A percentile compares a stretch with the other conserved stretches of the same genome.
Evolutionary conservation across 1,140 invertebrate species (phyloP).

Genomic region (Holcopasites calliopsidis): DNA sequence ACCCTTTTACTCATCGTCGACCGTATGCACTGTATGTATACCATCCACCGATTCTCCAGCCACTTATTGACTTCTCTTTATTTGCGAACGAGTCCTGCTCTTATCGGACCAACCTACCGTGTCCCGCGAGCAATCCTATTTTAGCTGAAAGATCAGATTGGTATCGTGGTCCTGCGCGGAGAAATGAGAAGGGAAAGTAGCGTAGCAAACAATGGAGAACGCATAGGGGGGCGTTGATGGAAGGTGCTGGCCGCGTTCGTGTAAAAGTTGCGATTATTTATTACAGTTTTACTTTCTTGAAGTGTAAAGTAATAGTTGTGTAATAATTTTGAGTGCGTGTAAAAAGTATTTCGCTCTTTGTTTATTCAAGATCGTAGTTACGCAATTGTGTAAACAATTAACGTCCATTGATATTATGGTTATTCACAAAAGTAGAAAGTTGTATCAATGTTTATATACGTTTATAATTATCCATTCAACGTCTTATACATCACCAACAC

Average conservation of each 20-base stretch:
- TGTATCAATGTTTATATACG: too few species aligned
- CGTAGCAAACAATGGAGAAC: slow-evolving; percentile 2
- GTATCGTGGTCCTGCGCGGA: slow-evolving; percentile 18
- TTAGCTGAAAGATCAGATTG: slow-evolving; percentile 17
- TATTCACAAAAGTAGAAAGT: too few species aligned
- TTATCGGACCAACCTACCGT: slow-evolving; percentile 18
- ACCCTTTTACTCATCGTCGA: slow-evolving; percentile 13
- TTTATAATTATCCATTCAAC: too few species aligned
- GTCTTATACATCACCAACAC: too few species aligned
- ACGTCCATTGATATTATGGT: too few species aligned
- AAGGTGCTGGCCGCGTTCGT: not conserved
- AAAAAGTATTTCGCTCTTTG: too few species aligned
- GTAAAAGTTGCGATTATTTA: slow-evolving; percentile 1
- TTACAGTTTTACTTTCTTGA: too few species aligned
- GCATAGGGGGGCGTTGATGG: not conserved
- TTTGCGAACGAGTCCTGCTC: slow-evolving; percentile 3
- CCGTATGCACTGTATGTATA: not conserved
- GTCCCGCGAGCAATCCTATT: slow-evolving; percentile 34
- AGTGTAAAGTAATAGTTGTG: too few species aligned
- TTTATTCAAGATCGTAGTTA: too few species aligned
- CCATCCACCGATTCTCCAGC: not conserved
- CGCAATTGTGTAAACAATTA: too few species aligned
- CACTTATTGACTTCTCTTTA: slow-evolving; percentile 14
- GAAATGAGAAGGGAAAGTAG: slow-evolving; percentile 21
- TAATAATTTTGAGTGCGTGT: too few species aligned